phyloP scores from a whole-genome alignment of 2,888 invertebrate species.

The Clanis bilineata region DNA sequence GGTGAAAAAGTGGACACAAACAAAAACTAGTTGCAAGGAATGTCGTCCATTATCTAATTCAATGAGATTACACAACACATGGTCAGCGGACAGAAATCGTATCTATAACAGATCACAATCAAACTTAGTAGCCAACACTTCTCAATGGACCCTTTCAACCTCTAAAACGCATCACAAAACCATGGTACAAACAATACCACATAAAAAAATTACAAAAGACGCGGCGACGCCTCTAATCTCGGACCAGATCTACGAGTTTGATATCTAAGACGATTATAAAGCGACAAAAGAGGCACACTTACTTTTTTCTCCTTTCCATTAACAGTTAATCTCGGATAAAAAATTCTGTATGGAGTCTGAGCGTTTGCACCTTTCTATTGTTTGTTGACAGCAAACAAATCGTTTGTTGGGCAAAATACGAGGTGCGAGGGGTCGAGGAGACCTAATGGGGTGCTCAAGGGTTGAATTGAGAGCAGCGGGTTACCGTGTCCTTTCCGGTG shows the following conservation, averaged over 20 bases:
- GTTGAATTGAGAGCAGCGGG: slow-evolving; percentile 74
- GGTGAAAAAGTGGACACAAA: slow-evolving; percentile 3
- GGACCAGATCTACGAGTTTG: slow-evolving; percentile 59
- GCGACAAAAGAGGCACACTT: slow-evolving; percentile 66
- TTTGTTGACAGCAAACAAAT: slow-evolving; percentile 80
- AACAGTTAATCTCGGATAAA: slow-evolving; percentile 60
- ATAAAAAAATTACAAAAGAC: slow-evolving; percentile 61
- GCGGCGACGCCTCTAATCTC: slow-evolving; percentile 56
- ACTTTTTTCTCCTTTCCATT: slow-evolving; percentile 54
- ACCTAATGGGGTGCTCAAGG: slow-evolving; percentile 70
- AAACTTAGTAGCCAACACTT: slow-evolving; percentile 50
- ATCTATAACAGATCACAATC: slow-evolving; percentile 63
- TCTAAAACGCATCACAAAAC: slow-evolving; percentile 68
- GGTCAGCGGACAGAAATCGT: slow-evolving; percentile 38
- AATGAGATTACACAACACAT: slow-evolving; percentile 13
- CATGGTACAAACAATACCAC: slow-evolving; percentile 48
- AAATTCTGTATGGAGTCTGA: slow-evolving; percentile 17
- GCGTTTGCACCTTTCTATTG: slow-evolving; percentile 74
- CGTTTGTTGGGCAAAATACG: slow-evolving; percentile 73
- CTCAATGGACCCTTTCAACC: slow-evolving; percentile 64
- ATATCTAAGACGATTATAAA: slow-evolving; percentile 74
- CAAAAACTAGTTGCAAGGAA: slow-evolving; percentile 10
- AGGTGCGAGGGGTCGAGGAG: slow-evolving; percentile 55
- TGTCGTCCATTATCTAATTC: slow-evolving; percentile 11
- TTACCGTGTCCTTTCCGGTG: slow-evolving; percentile 72